phyloP scores from a whole-genome alignment of 1,140 invertebrate species.

The Batillaria attramentaria region DNA sequence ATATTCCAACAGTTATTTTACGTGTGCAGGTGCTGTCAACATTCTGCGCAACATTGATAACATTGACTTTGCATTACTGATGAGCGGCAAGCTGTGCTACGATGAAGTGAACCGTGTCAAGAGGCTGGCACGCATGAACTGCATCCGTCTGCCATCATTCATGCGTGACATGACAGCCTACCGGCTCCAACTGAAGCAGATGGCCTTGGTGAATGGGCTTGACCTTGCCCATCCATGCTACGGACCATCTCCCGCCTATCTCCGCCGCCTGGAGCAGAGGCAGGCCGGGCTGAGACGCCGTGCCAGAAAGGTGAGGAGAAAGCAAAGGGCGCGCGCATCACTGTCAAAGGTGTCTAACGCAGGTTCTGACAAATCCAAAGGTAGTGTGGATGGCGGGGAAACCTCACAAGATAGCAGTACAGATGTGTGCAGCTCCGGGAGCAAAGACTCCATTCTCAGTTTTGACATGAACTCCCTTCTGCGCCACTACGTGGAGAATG shows the following conservation, averaged over 20 bases:
- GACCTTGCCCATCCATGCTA: slow-evolving; percentile 47
- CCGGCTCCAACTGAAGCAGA: slow-evolving; percentile 60
- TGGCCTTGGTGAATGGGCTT: slow-evolving; percentile 64
- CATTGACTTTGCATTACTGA: slow-evolving; percentile 68
- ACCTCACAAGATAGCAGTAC: too few species aligned
- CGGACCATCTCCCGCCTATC: slow-evolving; percentile 50
- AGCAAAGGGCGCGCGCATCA: background rate
- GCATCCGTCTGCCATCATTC: slow-evolving; percentile 64
- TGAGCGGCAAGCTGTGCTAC: slow-evolving; percentile 68
- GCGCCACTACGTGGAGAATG: too few species aligned
- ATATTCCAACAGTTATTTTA: too few species aligned
- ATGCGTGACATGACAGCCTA: slow-evolving; percentile 67
- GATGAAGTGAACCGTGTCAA: slow-evolving; percentile 66
- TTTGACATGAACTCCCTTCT: too few species aligned
- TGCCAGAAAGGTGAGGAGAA: slow-evolving; percentile 53
- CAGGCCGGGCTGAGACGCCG: slow-evolving; percentile 41
- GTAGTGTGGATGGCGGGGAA: too few species aligned
- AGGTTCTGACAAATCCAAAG: background rate
- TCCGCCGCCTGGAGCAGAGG: slow-evolving; percentile 48
- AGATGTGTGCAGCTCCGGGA: background rate
- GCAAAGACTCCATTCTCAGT: too few species aligned
- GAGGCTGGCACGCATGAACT: slow-evolving; percentile 61
- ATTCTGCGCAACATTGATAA: slow-evolving; percentile 68
- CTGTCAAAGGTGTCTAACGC: background rate
- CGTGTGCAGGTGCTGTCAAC: slow-evolving; percentile 68